Conservation (phyloP, 2,888 invertebrate genomes). For the Lasioglossum marginatum region DNA sequence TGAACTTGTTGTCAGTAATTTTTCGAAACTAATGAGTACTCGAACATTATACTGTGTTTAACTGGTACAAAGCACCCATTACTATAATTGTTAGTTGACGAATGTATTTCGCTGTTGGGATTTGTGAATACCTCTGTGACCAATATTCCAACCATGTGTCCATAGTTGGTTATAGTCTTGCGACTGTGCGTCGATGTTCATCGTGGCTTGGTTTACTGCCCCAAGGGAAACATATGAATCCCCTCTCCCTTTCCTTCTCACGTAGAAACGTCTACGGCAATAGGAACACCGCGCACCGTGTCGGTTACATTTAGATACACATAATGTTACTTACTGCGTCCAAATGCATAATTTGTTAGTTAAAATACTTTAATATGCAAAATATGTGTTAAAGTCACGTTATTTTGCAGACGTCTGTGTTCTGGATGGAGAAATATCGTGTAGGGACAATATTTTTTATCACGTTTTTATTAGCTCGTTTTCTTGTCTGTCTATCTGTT, state of each 20-base stretch:
- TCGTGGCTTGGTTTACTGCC: constrained; percentile 56
- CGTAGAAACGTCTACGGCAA: constrained; percentile 49
- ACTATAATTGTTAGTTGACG: constrained; percentile 32
- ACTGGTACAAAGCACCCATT: constrained; percentile 3
- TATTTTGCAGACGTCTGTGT: no score
- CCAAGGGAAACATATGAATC: constrained; percentile 54
- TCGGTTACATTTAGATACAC: not conserved
- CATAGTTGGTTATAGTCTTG: constrained; percentile 38
- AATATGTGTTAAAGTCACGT: no score
- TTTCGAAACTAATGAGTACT: not conserved
- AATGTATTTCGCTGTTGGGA: constrained; percentile 28
- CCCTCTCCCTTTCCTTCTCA: constrained; percentile 46
- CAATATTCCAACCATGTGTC: constrained; percentile 48
- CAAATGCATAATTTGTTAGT: not conserved
- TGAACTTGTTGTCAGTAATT: not conserved
- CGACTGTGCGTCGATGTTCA: constrained; percentile 37
- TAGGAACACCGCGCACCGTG: not conserved
- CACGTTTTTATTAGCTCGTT: no score
- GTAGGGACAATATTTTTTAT: no score
- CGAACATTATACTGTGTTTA: not conserved
- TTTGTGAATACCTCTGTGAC: constrained; percentile 39
- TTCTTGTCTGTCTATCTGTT: no score
- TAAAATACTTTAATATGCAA: not conserved
- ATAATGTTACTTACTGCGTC: not conserved
- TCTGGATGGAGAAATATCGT: no score